Evolutionary conservation across 1,140 invertebrate genomes (phyloP).

Genomic region (Bombus haemorrhoidalis): DNA sequence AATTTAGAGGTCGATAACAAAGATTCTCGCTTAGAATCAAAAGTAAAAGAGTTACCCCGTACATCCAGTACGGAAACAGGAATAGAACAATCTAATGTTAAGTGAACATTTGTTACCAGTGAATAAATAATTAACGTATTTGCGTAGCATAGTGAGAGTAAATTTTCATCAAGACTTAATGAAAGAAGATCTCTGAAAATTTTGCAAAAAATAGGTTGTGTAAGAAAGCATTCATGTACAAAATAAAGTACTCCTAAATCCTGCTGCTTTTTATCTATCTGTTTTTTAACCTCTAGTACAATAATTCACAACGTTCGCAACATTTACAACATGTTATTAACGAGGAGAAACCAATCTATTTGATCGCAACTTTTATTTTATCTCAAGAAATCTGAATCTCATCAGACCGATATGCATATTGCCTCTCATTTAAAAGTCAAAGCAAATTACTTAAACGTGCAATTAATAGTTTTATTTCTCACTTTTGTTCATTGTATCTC

Average conservation of each 20-base stretch:
- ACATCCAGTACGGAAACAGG: constrained; percentile 45
- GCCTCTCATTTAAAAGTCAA: not conserved
- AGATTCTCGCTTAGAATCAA: constrained; percentile 11
- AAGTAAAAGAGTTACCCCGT: constrained; percentile 27
- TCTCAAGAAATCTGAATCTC: not conserved
- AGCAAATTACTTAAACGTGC: not conserved
- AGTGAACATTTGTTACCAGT: constrained; percentile 20
- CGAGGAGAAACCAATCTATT: not conserved
- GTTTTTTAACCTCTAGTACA: not conserved
- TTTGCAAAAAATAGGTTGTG: constrained; percentile 1
- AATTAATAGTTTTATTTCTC: not conserved
- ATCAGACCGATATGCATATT: not conserved
- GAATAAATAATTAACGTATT: constrained; percentile 5
- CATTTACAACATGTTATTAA: not conserved
- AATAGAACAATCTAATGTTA: constrained; percentile 51
- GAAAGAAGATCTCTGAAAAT: constrained; percentile 25
- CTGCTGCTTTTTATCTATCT: not conserved
- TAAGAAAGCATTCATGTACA: constrained; percentile 16
- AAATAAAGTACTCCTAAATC: constrained; percentile 40
- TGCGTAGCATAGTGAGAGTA: not conserved
- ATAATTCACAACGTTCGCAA: not conserved
- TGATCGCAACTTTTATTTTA: too few relatives aligned
- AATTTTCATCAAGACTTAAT: constrained; percentile 44
- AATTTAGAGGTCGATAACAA: constrained; percentile 8
- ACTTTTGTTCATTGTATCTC: not conserved